Conservation (phyloP, 2,888 invertebrate species). For the Panopea generosa region DNA sequence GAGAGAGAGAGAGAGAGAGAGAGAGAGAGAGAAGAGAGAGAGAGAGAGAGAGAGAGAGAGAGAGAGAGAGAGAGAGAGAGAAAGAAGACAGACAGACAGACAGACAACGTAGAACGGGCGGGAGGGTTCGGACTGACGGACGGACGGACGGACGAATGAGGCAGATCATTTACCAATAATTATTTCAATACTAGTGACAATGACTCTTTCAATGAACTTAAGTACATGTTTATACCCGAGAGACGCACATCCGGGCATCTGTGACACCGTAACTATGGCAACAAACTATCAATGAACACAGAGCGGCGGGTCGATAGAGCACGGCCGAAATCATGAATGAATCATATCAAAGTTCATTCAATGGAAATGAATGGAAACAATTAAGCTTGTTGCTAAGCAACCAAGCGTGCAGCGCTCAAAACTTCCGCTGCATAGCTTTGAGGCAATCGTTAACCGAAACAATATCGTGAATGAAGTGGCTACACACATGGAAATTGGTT, state of each 20-base stretch:
- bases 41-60: conserved; percentile 20
- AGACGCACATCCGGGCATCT: background rate
- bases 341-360: conserved; percentile 39
- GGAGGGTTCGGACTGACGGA: too few species aligned
- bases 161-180: too few species aligned
- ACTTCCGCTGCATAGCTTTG: conserved; percentile 29
- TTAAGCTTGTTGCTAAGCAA: conserved; percentile 32
- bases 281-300: conserved; percentile 13
- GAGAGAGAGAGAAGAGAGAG: conserved; percentile 4
- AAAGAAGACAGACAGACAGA: conserved; percentile 20
- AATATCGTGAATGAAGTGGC: conserved; percentile 12
- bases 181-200: too few species aligned
- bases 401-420: conserved; percentile 26
- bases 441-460: conserved; percentile 10
- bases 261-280: conserved; percentile 5
- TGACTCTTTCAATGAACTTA: too few species aligned
- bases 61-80: conserved; percentile 41
- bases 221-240: background rate
- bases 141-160: too few species aligned
- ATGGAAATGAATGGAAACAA: conserved; percentile 39
- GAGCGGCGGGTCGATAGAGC: conserved; percentile 15
- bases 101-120: too few species aligned
- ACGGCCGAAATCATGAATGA: conserved; percentile 29
- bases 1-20: conserved; percentile 40
- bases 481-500: conserved; percentile 6